Base-by-base conservation (phyloP, 2,797 vertebrate genomes). In the Cottoperca gobio region DNA sequence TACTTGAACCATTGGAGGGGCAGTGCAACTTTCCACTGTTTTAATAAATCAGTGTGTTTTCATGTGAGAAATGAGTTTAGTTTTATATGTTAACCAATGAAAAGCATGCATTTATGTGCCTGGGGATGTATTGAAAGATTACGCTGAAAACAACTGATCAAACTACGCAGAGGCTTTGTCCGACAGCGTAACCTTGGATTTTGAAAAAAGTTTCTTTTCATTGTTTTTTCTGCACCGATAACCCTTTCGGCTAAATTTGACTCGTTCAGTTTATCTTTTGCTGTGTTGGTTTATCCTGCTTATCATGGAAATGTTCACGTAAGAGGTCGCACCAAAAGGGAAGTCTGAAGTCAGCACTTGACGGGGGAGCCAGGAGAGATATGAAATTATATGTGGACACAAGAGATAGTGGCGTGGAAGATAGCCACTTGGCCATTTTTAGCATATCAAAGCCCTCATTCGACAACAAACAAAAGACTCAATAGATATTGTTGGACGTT, bases 311-410 rank as follows among this genome's bases (percentile, higher is more conserved):
- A 80, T 31, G 57, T 79, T 81, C 77, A 73, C 60, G 53, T 82
- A 77, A 84, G 65, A 78, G 82, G 81, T 54, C 49, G 61, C 60
- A 59, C 37, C 31, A 21, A 55, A 37, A 66, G 61, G 86, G 86
- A 78, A 82, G 84, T 85, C 86, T 84, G 54, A 73, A 85, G 85
- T 90, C 83, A 86, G 79, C 86, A 80, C 66, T 81, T 81, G 79
- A 88, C 84, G 43, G 75, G 43, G 63, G 59, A 77, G 71, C 68
- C 35, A 65, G 42, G 46, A 67, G 48, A 84, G 83, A 91, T 91
- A 90, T 84, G 67, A 72, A 79, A 70, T 77, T 85, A 28, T 83
- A 67, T 88, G 83, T 84, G 82, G 78, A 87, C 70, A 73, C 59
- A 70, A 65, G 48, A 78, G 67, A 87, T 77, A 79, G 45, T 33